Evolutionary conservation across 2,113 vertebrate genomes (phyloP).

Genomic region (Gambusia holbrooki): DNA sequence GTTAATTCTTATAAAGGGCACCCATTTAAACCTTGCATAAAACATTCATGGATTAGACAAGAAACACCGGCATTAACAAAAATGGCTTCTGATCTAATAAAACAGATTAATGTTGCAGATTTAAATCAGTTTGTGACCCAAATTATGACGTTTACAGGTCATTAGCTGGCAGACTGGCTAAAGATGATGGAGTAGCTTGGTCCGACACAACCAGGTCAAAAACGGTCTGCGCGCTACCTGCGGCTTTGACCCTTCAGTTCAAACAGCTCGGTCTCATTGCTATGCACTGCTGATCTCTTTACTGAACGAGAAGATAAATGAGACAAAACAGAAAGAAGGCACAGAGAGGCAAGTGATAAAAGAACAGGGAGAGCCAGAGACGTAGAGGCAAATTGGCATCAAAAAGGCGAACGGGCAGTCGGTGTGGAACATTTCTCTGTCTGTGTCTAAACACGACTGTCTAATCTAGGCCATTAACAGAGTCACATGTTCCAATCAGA

Average conservation of each 20-base stretch:
- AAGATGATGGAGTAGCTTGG: conserved; percentile 35
- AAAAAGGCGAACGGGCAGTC: conserved; percentile 14
- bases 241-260: conserved; percentile 47
- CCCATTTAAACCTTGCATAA: not conserved
- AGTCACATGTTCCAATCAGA: conserved; percentile 60
- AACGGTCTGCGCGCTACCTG: conserved; percentile 24
- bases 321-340: conserved; percentile 22
- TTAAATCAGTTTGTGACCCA: conserved; percentile 31
- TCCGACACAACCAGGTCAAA: conserved; percentile 56
- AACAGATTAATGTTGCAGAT: conserved; percentile 55
- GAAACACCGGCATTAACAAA: not conserved
- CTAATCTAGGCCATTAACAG: conserved; percentile 62
- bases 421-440: conserved; percentile 32
- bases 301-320: conserved; percentile 44
- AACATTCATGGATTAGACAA: conserved; percentile 28
- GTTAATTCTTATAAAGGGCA: not conserved
- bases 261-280: conserved; percentile 48
- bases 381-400: conserved; percentile 17
- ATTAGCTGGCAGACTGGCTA: conserved; percentile 42
- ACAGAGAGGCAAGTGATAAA: conserved; percentile 2
- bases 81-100: conserved; percentile 41
- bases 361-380: conserved; percentile 12
- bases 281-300: conserved; percentile 49
- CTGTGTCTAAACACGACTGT: conserved; percentile 38
- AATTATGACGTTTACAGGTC: conserved; percentile 53